Base-by-base conservation (phyloP, 1,140 invertebrate species). In the Cydia pomonella region DNA sequence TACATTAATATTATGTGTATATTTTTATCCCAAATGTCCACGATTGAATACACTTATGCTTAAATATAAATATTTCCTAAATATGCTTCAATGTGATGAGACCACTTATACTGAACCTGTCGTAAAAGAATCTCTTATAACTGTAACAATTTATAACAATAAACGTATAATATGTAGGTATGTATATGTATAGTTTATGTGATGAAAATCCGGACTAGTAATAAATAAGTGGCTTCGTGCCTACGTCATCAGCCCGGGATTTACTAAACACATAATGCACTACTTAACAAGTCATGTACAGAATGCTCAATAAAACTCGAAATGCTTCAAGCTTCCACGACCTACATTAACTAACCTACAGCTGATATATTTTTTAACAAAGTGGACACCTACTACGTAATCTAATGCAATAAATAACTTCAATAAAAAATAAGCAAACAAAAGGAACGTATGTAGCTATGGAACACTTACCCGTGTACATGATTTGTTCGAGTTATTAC, bases 401-500 rank as follows among this genome's bases (percentile, higher is more conserved):
- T 69, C 13, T 69, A 69, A 44, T 18, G 64, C 64, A 69, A 69
- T 69, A 69, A 69, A 69, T 69, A 69, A 69, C 64, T 29, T 41
- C 21, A 23, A 72, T 47, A 72, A 33, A 16, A 27, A 71, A 50
- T 50, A 73, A 73, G 72, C 41, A 47, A 73, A 72, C 18, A 41
- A 50, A 50, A 9, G 72, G 21, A 73, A 18, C 21, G 25, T 50
- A 41, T n/a, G 7, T 6, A 66, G 38, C 29, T 71, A 72, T 18
- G 12, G 41, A 23, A 73, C 72, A 50, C 25, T 74, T n/a, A 69
- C 29, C 63, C 16, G 9, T 29, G 27, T 64, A 21, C 64, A 69
- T 69, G 64, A 69, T 69, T 69, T 41, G 64, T 69, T 69, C 64
- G 29, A 69, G 64, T 38, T 38, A 69, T 63, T 75, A 75, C 23